These are phyloP conservation scores for Amphibalanus amphitrite DNA, from an alignment of 1,140 invertebrate genomes.

Conservation along the genomic window DNA sequence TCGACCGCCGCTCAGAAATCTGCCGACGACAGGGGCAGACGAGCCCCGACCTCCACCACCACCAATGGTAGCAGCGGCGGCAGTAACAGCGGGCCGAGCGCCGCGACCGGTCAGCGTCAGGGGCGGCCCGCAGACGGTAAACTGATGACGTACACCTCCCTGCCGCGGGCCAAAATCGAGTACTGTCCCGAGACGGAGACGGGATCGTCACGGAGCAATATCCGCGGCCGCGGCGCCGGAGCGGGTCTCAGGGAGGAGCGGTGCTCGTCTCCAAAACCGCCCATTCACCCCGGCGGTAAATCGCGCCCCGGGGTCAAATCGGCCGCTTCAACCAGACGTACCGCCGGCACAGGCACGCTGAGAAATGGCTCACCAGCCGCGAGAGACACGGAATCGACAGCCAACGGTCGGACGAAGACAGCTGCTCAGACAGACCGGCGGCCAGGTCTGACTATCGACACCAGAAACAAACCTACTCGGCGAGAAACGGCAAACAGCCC, in stretches of 20 bases:
- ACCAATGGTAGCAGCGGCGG: too few relatives aligned
- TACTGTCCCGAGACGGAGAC: not conserved
- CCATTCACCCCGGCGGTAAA: not conserved
- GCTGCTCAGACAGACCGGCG: not conserved
- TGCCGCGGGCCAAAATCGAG: not conserved
- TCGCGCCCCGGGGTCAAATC: not conserved
- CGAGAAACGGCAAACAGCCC: not conserved
- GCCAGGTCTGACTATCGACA: not conserved
- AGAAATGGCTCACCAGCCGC: not conserved
- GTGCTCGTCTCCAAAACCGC: not conserved
- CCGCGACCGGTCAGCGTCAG: too few relatives aligned
- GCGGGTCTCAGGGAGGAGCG: not conserved
- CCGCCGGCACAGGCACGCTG: not conserved
- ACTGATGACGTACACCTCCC: not conserved
- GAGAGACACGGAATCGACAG: not conserved
- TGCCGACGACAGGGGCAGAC: not conserved
- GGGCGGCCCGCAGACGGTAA: not conserved
- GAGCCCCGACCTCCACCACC: too few relatives aligned
- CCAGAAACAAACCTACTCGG: not conserved
- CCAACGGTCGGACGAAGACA: not conserved
- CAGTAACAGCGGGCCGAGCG: too few relatives aligned
- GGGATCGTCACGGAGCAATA: not conserved
- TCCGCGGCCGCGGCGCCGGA: not conserved
- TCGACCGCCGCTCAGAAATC: not conserved
- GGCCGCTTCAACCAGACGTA: too few relatives aligned